Evolutionary conservation across 1,140 invertebrate species (phyloP), one percentile per base, ranked within the genome.

Genomic region (Procambarus virginalis): DNA sequence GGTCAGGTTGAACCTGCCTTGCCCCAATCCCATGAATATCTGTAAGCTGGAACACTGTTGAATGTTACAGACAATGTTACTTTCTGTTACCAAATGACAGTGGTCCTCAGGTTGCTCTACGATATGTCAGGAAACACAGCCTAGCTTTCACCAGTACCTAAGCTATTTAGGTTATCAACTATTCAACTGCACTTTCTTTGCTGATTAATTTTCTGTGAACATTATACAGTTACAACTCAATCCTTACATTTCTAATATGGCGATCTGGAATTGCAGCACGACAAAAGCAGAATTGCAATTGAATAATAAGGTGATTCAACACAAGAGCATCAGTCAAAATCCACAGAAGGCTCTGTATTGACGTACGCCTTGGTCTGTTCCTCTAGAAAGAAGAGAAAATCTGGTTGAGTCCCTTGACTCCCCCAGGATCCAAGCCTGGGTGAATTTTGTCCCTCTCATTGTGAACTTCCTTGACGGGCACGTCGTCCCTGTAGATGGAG

Each of bases 401-500:
- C 76, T 12, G 89, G 64, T 85, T 80, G 45, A 90, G 82, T 6
- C 82, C 89, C 22, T 90, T 85, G 3, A 90, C 58, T n/a, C 89
- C 89, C 17, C 20, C 89, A 14, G 73, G 89, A n/a, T 58, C 55
- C 20, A 90, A 46, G 3, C 83, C 83, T n/a, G 68, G 60, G 46
- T 90, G 89, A 45, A 90, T 79, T 17, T 84, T 78, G 79, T 90
- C 89, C 75, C 84, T 90, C 20, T 90, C 83, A 45, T 90, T 90
- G 34, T 84, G 81, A 14, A 84, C 64, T 20, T 84, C 82, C 75
- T 90, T 90, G 49, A 84, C 58, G 3, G 89, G 89, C 73, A 90
- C 75, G 76, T 90, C 89, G 34, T 60, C 83, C 78, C 89, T 55
- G 76, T 90, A 90, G 70, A 90, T 84, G 45, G 58, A 79, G n/a